These are phyloP conservation scores for Eutolmus rufibarbis DNA, from an alignment of 2,888 invertebrate species.

Conservation along the genomic window DNA sequence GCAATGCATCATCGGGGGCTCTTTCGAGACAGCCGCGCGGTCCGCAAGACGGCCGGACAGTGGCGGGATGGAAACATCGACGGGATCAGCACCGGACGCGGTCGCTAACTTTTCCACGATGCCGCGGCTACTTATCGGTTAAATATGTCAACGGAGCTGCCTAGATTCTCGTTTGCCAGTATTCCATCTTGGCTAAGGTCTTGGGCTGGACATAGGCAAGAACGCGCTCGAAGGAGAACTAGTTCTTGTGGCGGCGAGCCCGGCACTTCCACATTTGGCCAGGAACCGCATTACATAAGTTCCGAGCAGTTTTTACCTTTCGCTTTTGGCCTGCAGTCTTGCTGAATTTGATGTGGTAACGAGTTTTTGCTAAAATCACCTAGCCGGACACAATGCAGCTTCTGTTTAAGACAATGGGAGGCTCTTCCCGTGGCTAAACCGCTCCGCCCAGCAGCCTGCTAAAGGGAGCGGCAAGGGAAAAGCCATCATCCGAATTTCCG, in stretches of 20 bases:
- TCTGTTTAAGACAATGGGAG: not conserved
- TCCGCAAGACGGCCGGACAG: not conserved
- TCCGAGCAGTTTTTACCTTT: conserved; percentile 33
- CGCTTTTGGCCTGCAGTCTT: conserved; percentile 29
- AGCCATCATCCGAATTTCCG: not conserved
- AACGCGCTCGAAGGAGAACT: conserved; percentile 37
- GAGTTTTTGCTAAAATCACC: not conserved
- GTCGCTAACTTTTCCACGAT: not conserved
- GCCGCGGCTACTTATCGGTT: not conserved
- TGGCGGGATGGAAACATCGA: not conserved
- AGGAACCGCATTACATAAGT: conserved; percentile 37
- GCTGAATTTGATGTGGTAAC: conserved; percentile 19
- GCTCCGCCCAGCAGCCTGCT: not conserved
- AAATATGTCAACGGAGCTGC: conserved; percentile 37
- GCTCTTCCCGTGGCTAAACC: not conserved
- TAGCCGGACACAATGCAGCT: not conserved
- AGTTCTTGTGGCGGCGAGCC: conserved; percentile 20
- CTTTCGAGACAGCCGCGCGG: conserved; percentile 22
- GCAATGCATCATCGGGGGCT: conserved; percentile 37
- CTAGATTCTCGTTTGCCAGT: conserved; percentile 2
- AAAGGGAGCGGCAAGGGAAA: not conserved
- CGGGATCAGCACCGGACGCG: not conserved
- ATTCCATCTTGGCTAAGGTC: not conserved
- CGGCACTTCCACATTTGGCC: conserved; percentile 10
- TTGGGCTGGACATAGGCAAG: not conserved